Evolutionary conservation across 1,140 invertebrate species (phyloP).

Genomic region (Heliconius hermathena): DNA sequence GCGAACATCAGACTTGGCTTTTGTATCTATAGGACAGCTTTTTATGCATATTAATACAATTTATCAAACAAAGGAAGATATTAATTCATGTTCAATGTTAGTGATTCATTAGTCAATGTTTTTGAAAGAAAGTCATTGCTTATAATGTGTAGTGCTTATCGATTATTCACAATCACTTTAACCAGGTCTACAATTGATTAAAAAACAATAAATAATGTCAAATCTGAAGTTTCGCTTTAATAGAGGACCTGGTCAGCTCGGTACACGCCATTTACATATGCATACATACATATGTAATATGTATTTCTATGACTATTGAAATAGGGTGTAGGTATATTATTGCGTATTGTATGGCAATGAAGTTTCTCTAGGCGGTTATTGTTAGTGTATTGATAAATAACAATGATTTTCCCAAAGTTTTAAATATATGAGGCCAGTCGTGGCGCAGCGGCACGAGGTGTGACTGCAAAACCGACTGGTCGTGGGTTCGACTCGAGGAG

Average conservation of each 20-base stretch:
- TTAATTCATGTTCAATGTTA: conserved; percentile 11
- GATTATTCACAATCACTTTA: conserved; percentile 9
- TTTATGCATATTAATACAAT: conserved; percentile 6
- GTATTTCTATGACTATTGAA: neutral
- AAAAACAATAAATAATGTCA: conserved; percentile 10
- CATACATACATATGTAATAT: neutral
- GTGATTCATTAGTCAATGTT: conserved; percentile 21
- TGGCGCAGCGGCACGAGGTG: too few relatives aligned
- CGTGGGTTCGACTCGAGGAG: too few relatives aligned
- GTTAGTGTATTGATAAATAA: neutral
- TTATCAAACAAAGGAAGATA: conserved; percentile 5
- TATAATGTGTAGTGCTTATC: neutral
- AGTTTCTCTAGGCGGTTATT: neutral
- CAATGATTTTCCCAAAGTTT: neutral
- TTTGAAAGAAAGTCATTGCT: conserved; percentile 13
- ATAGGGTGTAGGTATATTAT: neutral
- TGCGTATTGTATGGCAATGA: neutral
- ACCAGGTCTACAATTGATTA: conserved; percentile 12
- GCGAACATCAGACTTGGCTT: conserved; percentile 46
- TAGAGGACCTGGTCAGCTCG: neutral
- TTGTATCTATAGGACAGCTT: conserved; percentile 22
- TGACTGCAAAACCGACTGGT: too few relatives aligned
- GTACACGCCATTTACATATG: neutral
- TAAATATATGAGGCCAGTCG: too few relatives aligned
- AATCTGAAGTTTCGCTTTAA: neutral